Conservation (phyloP, 2,797 vertebrate species). For the Danionella dracula region DNA sequence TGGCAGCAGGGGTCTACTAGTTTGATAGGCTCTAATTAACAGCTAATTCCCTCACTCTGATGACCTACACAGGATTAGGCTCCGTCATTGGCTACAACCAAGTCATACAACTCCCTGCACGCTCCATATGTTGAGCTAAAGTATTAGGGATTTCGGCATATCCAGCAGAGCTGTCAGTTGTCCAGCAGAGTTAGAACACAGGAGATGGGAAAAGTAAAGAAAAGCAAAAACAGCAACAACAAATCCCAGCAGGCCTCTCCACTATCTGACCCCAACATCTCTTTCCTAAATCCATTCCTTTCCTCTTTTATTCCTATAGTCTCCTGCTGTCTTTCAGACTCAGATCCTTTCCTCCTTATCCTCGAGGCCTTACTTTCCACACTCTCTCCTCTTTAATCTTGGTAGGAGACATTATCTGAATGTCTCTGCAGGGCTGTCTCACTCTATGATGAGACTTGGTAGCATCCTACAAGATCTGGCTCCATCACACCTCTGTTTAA, state of each 20-base stretch:
- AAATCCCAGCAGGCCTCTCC: conserved; percentile 10
- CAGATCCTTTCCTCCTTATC: conserved; percentile 19
- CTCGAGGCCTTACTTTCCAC: conserved; percentile 2
- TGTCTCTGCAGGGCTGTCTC: conserved; percentile 11
- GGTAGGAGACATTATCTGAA: conserved; percentile 17
- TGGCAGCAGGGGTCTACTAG: conserved; percentile 11
- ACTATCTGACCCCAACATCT: conserved; percentile 4
- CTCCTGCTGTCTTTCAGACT: conserved; percentile 19
- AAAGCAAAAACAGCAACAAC: not conserved
- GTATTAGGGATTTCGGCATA: not conserved
- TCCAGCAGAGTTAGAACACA: not conserved
- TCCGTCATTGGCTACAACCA: conserved; percentile 5
- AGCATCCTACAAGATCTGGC: too few species aligned
- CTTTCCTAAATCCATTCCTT: conserved; percentile 13
- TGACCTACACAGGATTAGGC: conserved; percentile 28
- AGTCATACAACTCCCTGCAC: not conserved
- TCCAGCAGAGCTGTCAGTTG: not conserved
- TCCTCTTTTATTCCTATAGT: conserved; percentile 20
- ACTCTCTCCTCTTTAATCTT: conserved; percentile 9
- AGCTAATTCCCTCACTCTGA: conserved; percentile 12
- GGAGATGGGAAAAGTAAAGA: not conserved
- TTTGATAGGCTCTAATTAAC: conserved; percentile 25
- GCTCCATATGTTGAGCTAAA: conserved; percentile 2
- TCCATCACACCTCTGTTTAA: not conserved
- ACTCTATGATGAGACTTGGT: not conserved